A percentile compares a stretch with the other conserved stretches of the same genome.
Evolutionary conservation across 2,797 vertebrate genomes (phyloP).

Genomic region (Hippopotamyrus pictus): DNA sequence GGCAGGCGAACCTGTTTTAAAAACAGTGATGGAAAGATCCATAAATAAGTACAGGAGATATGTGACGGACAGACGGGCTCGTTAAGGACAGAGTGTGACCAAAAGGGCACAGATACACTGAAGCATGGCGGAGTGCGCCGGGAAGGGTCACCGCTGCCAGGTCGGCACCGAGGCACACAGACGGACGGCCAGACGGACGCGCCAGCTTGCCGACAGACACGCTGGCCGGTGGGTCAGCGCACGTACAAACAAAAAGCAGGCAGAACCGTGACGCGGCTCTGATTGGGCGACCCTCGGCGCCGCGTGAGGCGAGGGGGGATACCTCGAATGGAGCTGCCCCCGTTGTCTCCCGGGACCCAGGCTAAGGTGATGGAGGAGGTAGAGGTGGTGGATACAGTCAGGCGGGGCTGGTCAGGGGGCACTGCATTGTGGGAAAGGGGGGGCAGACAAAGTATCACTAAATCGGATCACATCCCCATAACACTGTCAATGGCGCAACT

Average conservation of each 20-base stretch:
- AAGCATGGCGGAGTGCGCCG: not conserved
- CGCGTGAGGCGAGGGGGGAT: not conserved
- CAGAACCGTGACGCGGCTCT: not conserved
- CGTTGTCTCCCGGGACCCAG: conserved; percentile 97
- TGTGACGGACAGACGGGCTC: not conserved
- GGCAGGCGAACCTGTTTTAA: not conserved
- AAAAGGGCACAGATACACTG: not conserved
- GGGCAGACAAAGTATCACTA: not conserved
- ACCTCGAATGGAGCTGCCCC: conserved; percentile 97
- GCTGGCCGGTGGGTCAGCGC: not conserved
- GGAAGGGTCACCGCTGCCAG: not conserved
- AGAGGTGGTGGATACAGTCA: conserved; percentile 93
- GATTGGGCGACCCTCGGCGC: not conserved
- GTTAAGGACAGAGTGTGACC: not conserved
- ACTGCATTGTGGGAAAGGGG: conserved; percentile 55
- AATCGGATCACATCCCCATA: not conserved
- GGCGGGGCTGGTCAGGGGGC: conserved; percentile 91
- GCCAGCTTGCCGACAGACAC: not conserved
- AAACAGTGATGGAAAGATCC: not conserved
- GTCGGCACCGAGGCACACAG: not conserved
- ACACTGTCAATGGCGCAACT: not conserved
- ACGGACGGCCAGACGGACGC: not conserved
- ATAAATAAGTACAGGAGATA: not conserved
- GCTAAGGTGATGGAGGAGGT: conserved; percentile 93
- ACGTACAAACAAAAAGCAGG: not conserved